Conservation (phyloP, 2,113 vertebrate species). For the Dryoscopus gambensis region DNA sequence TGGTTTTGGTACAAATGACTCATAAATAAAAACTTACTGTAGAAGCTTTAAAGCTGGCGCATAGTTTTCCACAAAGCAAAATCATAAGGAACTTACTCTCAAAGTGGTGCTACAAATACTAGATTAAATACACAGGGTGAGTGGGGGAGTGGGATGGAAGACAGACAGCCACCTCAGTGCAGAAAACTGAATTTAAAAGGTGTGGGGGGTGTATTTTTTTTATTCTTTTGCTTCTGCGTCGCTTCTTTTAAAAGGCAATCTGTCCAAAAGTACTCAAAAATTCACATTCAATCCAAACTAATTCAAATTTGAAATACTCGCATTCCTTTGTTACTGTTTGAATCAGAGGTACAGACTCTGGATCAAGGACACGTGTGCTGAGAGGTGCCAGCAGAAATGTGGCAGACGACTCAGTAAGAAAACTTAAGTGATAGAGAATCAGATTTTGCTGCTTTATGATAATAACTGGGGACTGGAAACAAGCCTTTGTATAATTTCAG, state of each 20-base stretch:
- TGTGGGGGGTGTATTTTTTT: too few species aligned
- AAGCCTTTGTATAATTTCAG: background rate
- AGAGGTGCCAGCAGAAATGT: background rate
- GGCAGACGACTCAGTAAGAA: background rate
- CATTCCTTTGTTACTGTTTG: background rate
- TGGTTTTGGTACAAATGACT: conserved; percentile 61
- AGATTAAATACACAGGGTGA: background rate
- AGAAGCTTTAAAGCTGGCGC: background rate
- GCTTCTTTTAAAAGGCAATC: background rate
- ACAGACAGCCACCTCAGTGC: background rate
- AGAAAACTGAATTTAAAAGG: background rate
- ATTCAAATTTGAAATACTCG: background rate
- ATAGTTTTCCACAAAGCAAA: conserved; percentile 41
- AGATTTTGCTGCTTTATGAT: background rate
- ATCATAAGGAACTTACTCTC: background rate
- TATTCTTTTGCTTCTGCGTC: background rate
- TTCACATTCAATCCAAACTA: background rate
- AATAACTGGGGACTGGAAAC: background rate
- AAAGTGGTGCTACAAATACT: background rate
- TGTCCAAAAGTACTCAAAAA: background rate
- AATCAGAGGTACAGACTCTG: background rate
- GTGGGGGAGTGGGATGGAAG: background rate
- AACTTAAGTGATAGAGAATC: background rate
- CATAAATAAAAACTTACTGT: conserved; percentile 48
- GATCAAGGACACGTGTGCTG: background rate